phyloP scores from a whole-genome alignment of 2,888 invertebrate species.

The Nomada fabriciana region DNA sequence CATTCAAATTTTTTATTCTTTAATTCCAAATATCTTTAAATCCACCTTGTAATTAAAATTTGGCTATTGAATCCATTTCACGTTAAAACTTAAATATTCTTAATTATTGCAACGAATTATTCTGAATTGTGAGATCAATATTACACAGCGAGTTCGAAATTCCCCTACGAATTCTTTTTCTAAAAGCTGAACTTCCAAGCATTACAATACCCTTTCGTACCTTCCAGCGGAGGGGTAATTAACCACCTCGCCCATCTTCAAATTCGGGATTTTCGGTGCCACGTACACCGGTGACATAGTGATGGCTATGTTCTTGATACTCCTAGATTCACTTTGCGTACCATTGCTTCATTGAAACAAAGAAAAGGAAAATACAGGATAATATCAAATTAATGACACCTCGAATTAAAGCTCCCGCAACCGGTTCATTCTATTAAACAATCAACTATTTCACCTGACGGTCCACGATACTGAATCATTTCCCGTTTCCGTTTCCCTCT shows the following conservation, averaged over 20 bases:
- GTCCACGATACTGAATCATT: slow-evolving; percentile 50
- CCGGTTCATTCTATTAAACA: neutral
- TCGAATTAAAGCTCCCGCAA: too few relatives aligned
- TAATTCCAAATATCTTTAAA: too few relatives aligned
- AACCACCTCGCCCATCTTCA: slow-evolving; percentile 78
- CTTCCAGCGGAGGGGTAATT: slow-evolving; percentile 72
- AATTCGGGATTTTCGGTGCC: slow-evolving; percentile 62
- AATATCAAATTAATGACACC: too few relatives aligned
- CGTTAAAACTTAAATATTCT: neutral
- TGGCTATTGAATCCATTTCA: neutral
- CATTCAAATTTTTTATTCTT: too few relatives aligned
- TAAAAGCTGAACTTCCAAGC: neutral
- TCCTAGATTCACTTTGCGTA: slow-evolving; percentile 66
- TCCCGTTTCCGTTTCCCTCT: slow-evolving; percentile 22
- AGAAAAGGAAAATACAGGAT: neutral
- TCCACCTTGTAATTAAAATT: neutral
- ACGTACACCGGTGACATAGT: slow-evolving; percentile 78
- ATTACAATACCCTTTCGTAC: slow-evolving; percentile 50
- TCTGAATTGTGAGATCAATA: neutral
- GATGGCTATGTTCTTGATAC: slow-evolving; percentile 72
- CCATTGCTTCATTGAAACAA: slow-evolving; percentile 24
- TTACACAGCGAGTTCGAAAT: too few relatives aligned
- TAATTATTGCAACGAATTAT: neutral
- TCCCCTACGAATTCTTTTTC: too few relatives aligned
- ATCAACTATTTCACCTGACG: slow-evolving; percentile 18